Evolutionary conservation across 37 sponge, comb jelly and placozoan species (phyloP), one percentile per base, ranked within the genome.

Genomic region (Haliclona indistincta): DNA sequence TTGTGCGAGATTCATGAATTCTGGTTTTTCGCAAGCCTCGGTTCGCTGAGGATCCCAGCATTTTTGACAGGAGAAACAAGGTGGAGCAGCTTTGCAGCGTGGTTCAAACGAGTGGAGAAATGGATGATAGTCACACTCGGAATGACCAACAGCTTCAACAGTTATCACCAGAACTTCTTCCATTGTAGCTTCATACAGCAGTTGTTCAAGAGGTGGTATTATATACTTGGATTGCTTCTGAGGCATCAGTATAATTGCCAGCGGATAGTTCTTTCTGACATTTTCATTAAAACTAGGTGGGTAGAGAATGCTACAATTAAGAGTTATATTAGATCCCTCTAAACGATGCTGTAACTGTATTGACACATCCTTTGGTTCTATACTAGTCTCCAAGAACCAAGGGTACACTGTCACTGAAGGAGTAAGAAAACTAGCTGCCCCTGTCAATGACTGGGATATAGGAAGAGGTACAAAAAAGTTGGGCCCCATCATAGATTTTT

Each of bases 201-300:
- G 66, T n/a, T 68, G 54, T 56, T 83, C 84, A 25, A 89, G 67
- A 11, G 60, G 44, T 6, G 35, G 68, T 0, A 60, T 38, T 15
- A 74, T 55, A 8, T 60, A 38, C 29, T 22, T 25, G 2, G 38
- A 33, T 2, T 40, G 56, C n/a, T 6, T 43, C 0, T 32, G 61
- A 15, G 82, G 81, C 65, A 74, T 51, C 29, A 80, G 7, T 1
- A 90, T n/a, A 3, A 76, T 61, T 0, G 81, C 63, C 0, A 90
- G 74, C 3, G 91, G 86, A 51, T 90, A 90, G 41, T 56, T 70
- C 30, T 45, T 80, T 10, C 60, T 63, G 0, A 39, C 32, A 51
- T 85, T 81, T 26, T 67, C 64, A 15, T 90, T 30, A 49, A 77
- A 90, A 32, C 91, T 90, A 43, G 91, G 85, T 2, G 91, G 91